Conservation (phyloP, 2,888 invertebrate species). For the Drosophila fulvimacula region DNA sequence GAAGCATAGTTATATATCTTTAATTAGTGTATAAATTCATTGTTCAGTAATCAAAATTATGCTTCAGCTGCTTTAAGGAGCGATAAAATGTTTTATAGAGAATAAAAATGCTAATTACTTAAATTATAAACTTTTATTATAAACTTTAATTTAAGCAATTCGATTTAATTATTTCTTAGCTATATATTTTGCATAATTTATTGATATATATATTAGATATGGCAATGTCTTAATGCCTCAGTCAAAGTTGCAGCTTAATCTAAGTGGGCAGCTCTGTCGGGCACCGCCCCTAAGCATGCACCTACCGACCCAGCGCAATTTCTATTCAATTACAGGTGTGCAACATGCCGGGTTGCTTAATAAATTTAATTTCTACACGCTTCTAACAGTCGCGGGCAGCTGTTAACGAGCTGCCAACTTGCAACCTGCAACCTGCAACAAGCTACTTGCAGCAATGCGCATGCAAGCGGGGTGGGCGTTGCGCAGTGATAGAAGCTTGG, state of each 20-base stretch:
- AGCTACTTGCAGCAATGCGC: slow-evolving; percentile 4
- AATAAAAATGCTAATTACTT: no score
- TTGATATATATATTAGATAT: no score
- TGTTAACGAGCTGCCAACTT: slow-evolving; percentile 33
- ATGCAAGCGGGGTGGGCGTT: slow-evolving; percentile 32
- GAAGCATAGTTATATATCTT: not conserved
- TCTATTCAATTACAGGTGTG: slow-evolving; percentile 21
- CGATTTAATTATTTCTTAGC: no score
- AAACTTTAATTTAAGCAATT: no score
- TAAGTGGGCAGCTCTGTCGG: not conserved
- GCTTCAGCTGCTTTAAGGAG: no score
- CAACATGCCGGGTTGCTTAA: slow-evolving; percentile 23
- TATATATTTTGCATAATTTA: no score
- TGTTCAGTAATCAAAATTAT: no score
- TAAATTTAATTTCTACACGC: slow-evolving; percentile 62
- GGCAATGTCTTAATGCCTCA: not conserved
- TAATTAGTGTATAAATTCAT: no score
- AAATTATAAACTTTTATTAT: no score
- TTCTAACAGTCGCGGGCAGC: slow-evolving; percentile 37
- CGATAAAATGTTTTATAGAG: no score
- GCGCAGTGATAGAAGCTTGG: not conserved
- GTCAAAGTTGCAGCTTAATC: not conserved
- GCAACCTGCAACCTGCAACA: slow-evolving; percentile 7
- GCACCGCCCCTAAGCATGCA: not conserved
- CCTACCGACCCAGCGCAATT: slow-evolving; percentile 1